Evolutionary conservation across 2,113 vertebrate species (phyloP).

Genomic region (Deroptyus accipitrinus): DNA sequence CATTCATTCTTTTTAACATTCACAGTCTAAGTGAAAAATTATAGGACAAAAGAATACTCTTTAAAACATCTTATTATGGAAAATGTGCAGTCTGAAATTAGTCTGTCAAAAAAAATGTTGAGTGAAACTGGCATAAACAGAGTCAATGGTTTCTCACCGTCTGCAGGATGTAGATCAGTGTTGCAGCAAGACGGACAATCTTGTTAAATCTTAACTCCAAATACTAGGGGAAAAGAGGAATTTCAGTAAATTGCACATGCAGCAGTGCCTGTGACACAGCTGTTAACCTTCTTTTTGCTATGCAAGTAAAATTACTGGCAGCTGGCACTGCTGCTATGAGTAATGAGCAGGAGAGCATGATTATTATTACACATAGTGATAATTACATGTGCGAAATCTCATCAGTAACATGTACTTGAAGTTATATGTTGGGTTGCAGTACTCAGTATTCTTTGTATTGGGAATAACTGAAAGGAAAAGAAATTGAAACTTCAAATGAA

Average conservation of each 20-base stretch:
- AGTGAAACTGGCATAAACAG: background rate
- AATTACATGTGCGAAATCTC: background rate
- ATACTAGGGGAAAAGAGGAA: constrained; percentile 69
- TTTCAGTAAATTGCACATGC: background rate
- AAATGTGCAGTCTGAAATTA: background rate
- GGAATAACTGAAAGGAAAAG: background rate
- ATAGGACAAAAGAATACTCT: background rate
- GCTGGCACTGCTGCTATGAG: background rate
- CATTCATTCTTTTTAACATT: background rate
- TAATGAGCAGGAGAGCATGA: background rate
- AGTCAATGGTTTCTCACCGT: constrained; percentile 68
- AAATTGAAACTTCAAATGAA: background rate
- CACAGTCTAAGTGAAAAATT: background rate
- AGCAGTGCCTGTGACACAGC: background rate
- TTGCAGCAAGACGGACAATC: constrained; percentile 75
- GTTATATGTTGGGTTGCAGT: background rate
- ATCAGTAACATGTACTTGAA: background rate
- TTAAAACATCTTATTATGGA: background rate
- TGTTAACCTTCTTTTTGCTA: background rate
- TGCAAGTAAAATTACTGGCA: background rate
- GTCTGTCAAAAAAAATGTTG: background rate
- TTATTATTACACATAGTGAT: fast-evolving
- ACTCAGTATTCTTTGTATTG: background rate
- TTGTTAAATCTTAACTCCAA: constrained; percentile 84
- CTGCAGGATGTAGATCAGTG: constrained; percentile 80